A percentile compares a stretch with the other conserved stretches of the same genome.
Evolutionary conservation across 1,140 invertebrate genomes (phyloP).

Genomic region (Rhagoletis pomonella): DNA sequence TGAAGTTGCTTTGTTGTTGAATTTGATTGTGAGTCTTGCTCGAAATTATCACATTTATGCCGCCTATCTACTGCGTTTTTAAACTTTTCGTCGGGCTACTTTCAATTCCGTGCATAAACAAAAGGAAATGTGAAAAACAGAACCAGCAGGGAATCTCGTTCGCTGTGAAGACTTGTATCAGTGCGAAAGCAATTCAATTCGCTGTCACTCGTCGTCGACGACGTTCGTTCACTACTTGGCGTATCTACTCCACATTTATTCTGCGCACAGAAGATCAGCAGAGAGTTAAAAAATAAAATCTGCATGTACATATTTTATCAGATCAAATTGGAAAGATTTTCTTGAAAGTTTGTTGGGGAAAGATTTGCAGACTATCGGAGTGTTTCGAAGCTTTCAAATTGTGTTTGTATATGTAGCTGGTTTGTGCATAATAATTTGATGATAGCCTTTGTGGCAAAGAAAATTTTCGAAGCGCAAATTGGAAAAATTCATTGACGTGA

Average conservation of each 20-base stretch:
- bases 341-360: neutral
- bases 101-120: slow-evolving; percentile 8
- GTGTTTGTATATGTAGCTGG: neutral
- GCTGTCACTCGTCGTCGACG: slow-evolving; percentile 18
- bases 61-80: neutral
- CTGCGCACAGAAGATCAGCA: slow-evolving; percentile 34
- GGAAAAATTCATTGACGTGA: slow-evolving; percentile 15
- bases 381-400: neutral
- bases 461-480: slow-evolving; percentile 46
- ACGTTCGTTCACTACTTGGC: slow-evolving; percentile 12
- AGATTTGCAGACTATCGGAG: neutral
- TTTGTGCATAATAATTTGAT: neutral
- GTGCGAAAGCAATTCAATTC: slow-evolving; percentile 32
- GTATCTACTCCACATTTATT: slow-evolving; percentile 1
- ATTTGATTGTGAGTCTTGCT: neutral
- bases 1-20: neutral
- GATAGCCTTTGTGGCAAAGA: neutral
- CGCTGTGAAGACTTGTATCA: slow-evolving; percentile 7
- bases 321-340: slow-evolving; percentile 1
- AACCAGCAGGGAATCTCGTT: slow-evolving; percentile 22
- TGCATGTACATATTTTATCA: neutral
- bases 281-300: slow-evolving; percentile 27
- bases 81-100: slow-evolving; percentile 25
- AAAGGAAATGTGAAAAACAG: slow-evolving; percentile 34
- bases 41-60: neutral